Evolutionary conservation across 2,113 vertebrate species (phyloP), one percentile per base, ranked within the genome.

Genomic region (Taurulus bubalis): DNA sequence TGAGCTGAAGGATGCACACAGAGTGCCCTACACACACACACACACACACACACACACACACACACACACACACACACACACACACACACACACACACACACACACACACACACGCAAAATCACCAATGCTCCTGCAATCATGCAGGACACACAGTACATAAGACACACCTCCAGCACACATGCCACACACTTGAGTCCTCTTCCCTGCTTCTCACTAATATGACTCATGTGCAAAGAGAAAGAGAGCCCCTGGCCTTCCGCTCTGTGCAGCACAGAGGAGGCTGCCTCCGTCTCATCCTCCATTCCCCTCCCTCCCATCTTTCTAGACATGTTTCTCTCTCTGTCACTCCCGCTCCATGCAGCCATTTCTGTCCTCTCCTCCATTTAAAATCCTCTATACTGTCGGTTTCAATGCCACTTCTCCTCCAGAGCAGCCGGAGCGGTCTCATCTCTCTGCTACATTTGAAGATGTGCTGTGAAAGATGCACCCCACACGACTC

Each of bases 281-380:
- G 72, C 80, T 82, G 79, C 71, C 1, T 6, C n/a, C 62, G 4
- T 79, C 66, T 79, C 71, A n/a, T 76, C 80, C 58, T 79, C 45
- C 69, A 40, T 74, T 59, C 62, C 65, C 79, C 18, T 58, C 70
- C 72, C 42, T 68, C 71, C 74, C 65, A 55, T 67, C 75, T 85
- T 75, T 74, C 77, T 60, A 77, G 79, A 82, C 69, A 28, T 89
- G 84, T 90, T 87, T 85, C 69, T 75, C 81, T 79, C 78, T 79
- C 83, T 90, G 70, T 90, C 85, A 75, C 58, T 85, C 79, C 49
- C 1, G 30, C 89, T 83, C 42, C 63, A 53, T 28, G 69, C 72
- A 69, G 79, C 82, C 86, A 87, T 90, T 73, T 91, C 76, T 89
- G 71, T 86, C 85, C 86, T 79, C 47, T 60, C 75, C 69, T 86